A percentile compares a stretch with the other conserved stretches of the same genome.
Evolutionary conservation across 2,113 vertebrate genomes (phyloP).

Genomic region (Hydropotes inermis): DNA sequence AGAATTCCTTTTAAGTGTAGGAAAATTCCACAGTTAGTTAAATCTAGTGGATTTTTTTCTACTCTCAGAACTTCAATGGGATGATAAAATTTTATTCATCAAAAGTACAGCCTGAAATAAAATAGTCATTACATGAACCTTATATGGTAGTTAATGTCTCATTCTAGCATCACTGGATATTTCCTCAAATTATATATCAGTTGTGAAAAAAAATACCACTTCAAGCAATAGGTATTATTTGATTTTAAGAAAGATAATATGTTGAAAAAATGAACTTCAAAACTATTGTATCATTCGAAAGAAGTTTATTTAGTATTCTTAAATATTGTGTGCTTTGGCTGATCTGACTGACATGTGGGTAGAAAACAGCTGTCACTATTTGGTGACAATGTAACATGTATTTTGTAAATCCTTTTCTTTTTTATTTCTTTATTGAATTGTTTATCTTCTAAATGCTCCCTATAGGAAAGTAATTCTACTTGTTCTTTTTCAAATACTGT

Average conservation of each 20-base stretch:
- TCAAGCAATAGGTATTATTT: not conserved
- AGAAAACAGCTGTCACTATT: not conserved
- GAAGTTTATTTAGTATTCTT: not conserved
- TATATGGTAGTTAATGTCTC: not conserved
- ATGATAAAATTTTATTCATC: not conserved
- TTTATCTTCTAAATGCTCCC: not conserved
- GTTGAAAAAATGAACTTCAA: not conserved
- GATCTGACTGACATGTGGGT: not conserved
- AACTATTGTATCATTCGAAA: not conserved
- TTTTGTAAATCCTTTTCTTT: not conserved
- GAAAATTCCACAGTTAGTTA: not conserved
- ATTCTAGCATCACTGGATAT: not conserved
- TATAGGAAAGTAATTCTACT: slow-evolving; percentile 49
- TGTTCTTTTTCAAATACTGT: slow-evolving; percentile 50
- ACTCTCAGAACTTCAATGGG: not conserved
- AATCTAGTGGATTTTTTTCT: not conserved
- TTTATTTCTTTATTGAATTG: not conserved
- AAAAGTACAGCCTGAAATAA: not conserved
- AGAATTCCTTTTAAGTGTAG: not conserved
- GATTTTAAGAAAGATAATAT: not conserved
- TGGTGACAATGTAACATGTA: not conserved
- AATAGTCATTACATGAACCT: not conserved
- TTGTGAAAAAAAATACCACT: not conserved
- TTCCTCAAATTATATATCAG: not conserved
- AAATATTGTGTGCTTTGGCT: not conserved